phyloP scores from a whole-genome alignment of 2,888 invertebrate species.

The Callimorpha dominula region DNA sequence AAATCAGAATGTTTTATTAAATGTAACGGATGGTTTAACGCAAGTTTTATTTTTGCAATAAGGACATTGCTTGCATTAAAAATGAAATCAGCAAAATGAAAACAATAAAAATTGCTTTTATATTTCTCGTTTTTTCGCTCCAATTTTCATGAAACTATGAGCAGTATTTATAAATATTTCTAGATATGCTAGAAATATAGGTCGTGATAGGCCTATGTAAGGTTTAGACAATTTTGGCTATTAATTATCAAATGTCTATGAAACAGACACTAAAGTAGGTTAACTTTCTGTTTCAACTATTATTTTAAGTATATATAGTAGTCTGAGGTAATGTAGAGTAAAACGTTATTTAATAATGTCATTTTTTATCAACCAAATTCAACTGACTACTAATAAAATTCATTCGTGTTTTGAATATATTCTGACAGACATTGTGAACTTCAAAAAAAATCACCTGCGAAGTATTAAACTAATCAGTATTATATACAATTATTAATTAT shows the following conservation, averaged over 20 bases:
- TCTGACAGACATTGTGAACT: conserved; percentile 11
- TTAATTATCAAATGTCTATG: neutral
- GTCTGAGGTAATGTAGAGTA: neutral
- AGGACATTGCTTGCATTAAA: neutral
- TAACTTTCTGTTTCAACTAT: neutral
- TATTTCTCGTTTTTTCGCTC: neutral
- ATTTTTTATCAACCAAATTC: neutral
- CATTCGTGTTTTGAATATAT: conserved; percentile 10
- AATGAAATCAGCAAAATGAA: neutral
- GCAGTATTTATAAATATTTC: neutral
- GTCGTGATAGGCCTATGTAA: no score
- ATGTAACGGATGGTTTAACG: conserved; percentile 39
- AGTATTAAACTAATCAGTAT: no score
- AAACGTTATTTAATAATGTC: neutral
- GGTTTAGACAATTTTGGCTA: neutral
- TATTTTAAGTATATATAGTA: neutral
- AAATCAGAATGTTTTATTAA: conserved; percentile 59
- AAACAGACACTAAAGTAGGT: neutral
- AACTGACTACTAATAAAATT: neutral
- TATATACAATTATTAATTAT: no score
- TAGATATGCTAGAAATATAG: no score
- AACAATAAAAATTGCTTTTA: neutral
- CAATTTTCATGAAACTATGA: neutral
- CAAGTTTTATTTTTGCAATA: conserved; percentile 15
- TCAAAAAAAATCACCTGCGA: neutral